Base-by-base conservation (phyloP, 2,888 invertebrate species). In the Harpagoxenus sublaevis region DNA sequence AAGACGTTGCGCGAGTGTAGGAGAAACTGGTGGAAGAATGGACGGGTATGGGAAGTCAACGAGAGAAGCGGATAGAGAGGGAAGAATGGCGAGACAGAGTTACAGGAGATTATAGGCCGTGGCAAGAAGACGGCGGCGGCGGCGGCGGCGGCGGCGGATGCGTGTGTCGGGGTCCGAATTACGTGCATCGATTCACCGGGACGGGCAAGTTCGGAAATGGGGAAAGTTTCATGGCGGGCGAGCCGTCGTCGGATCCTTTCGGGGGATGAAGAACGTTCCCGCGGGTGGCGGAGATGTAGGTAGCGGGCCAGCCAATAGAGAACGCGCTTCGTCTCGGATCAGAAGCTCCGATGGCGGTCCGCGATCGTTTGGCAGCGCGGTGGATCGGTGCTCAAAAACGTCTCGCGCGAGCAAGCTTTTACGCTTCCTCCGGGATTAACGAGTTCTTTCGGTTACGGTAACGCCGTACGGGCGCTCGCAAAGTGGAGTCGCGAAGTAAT, bases 111-210 rank as follows among this genome's bases (percentile, higher is more conserved):
- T 78, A 65, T 78, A 83, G 78, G 71, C 60, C 35, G 68, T 3
- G 42, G 74, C 48, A 48, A 66, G 60, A 73, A 35, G 35, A 35
- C 39, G 73, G 84, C 75, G 84, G 79, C 87, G 89, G 87, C 39
- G 73, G 84, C 75, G 84, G 83, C 87, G 89, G 87, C 35, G 73
- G 84, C 73, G 84, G 83, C 87, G 89, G 87, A 91, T 91, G 93
- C 93, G 90, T 93, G 48, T 18, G 79, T 79, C 78, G 78, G 57
- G 15, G 45, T 23, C 57, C 92, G 91, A 93, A 94, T 94, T 94
- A 94, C 92, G 92, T 91, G 94, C 93, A 92, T 93, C 93, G 93
- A 92, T 93, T 93, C 94, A 92, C 93, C 86, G 48, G 35, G 35
- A 0, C 87, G 71, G 73, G 60, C 79, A 60, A 79, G 71, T 79